Conservation (phyloP, 1,140 invertebrate genomes). For the Calosoma granatense region DNA sequence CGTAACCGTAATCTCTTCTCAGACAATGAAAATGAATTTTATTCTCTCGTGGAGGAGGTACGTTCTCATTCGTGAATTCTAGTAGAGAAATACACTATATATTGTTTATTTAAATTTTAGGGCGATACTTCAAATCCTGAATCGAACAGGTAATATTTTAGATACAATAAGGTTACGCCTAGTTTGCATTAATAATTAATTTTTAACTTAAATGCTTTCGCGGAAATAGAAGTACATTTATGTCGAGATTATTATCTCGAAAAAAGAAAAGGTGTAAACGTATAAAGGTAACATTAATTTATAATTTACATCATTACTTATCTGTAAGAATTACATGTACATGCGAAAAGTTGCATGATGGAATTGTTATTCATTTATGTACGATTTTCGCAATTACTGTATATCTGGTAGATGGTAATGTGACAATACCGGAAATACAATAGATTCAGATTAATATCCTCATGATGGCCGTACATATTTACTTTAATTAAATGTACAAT, state of each 20-base stretch:
- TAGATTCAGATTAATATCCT: too few relatives aligned
- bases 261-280: constrained; percentile 21
- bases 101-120: constrained; percentile 3
- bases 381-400: too few relatives aligned
- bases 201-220: constrained; percentile 14
- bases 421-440: too few relatives aligned
- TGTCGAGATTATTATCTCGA: constrained; percentile 20
- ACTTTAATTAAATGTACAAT: constrained; percentile 11
- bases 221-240: constrained; percentile 20
- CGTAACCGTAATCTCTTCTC: constrained; percentile 20
- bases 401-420: too few relatives aligned
- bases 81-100: constrained; percentile 8
- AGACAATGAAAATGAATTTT: constrained; percentile 25
- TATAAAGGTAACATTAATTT: constrained; percentile 20
- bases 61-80: background rate
- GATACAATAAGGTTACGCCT: background rate
- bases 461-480: too few relatives aligned
- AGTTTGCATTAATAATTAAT: constrained; percentile 8
- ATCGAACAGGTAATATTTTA: constrained; percentile 29
- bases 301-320: background rate
- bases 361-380: too few relatives aligned
- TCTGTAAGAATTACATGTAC: too few relatives aligned
- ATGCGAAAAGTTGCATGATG: too few relatives aligned
- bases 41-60: constrained; percentile 29
- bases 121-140: constrained; percentile 25